A percentile compares a stretch with the other conserved stretches of the same genome.
These are phyloP conservation scores for Petrocephalus sullivani DNA, from an alignment of 2,797 vertebrate genomes.

Conservation along the genomic window DNA sequence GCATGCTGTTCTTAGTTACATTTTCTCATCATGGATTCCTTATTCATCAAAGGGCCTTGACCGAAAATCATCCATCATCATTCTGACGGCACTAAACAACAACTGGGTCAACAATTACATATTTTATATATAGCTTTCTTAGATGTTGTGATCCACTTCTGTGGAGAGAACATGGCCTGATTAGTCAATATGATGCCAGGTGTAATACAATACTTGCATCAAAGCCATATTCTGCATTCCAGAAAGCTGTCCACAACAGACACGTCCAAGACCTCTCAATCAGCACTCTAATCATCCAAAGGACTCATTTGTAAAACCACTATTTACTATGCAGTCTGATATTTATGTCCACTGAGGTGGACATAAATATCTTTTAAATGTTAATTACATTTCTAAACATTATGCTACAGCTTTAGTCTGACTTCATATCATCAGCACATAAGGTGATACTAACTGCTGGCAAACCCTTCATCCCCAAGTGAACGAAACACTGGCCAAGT, in stretches of 20 bases:
- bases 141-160: conserved; percentile 34
- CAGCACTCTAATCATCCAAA: not conserved
- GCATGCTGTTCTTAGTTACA: not conserved
- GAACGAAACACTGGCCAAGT: not conserved
- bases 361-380: not conserved
- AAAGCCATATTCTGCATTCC: conserved; percentile 57
- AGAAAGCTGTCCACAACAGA: conserved; percentile 31
- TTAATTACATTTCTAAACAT: not conserved
- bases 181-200: conserved; percentile 25
- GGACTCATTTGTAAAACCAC: not conserved
- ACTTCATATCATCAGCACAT: not conserved
- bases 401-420: not conserved
- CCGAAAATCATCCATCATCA: conserved; percentile 5
- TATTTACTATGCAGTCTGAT: not conserved
- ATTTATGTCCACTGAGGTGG: no score
- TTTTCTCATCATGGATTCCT: not conserved
- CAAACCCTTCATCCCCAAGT: not conserved
- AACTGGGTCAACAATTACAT: not conserved
- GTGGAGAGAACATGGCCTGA: not conserved
- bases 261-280: not conserved
- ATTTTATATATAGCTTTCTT: conserved; percentile 38
- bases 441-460: not conserved
- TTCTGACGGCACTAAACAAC: not conserved
- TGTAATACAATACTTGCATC: conserved; percentile 55
- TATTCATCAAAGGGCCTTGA: not conserved